Base-by-base conservation (phyloP, 2,113 vertebrate species). In the Microtus montanus region DNA sequence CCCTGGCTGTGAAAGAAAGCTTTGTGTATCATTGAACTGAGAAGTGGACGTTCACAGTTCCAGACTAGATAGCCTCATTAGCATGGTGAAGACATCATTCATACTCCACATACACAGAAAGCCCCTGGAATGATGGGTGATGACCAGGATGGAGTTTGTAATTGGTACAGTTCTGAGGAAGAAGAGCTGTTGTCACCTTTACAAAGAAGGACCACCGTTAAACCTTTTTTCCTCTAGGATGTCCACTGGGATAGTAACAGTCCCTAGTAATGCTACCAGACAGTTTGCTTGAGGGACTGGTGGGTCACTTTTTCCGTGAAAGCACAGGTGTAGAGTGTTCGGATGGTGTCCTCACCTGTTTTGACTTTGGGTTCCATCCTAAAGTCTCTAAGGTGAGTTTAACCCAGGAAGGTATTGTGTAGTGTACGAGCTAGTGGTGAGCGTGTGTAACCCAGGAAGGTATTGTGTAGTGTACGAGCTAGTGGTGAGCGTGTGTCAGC, bases 1-100 rank as follows among this genome's bases (percentile, higher is more conserved):
- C 58, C 26, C 49, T 68, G 91, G 70, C 73, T 89, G 44, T 78
- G 89, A 90, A 90, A 74, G 80, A 38, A 35, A 15, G 70, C 70
- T 91, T 88, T 88, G 44, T 49, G 85, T 82, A 77, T 92, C 83
- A 66, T 38, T 58, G 68, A 80, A 54, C 15, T 89, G 90, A 96
- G 91, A 91, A 79, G 52, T 80, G 77, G 19, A 1, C 12, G 84
- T 83, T 92, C 3, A 11, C 30, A 61, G 19, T 17, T 24, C 19
- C 0, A 35, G 63, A 54, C 64, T 58, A 47, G 58, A 22, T 89
- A 47, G 49, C 61, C 26, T 86, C 77, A 58, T 85, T 92, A 93
- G 15, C 22, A 6, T 17, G 24, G 44, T 70, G 74, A 41, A 77
- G 85, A 54, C 58, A 35, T 14, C 2, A 15, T 24, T 14, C 2